Evolutionary conservation across 2,888 invertebrate genomes (phyloP), one percentile per base, ranked within the genome.

Genomic region (Chironomus riparius): DNA sequence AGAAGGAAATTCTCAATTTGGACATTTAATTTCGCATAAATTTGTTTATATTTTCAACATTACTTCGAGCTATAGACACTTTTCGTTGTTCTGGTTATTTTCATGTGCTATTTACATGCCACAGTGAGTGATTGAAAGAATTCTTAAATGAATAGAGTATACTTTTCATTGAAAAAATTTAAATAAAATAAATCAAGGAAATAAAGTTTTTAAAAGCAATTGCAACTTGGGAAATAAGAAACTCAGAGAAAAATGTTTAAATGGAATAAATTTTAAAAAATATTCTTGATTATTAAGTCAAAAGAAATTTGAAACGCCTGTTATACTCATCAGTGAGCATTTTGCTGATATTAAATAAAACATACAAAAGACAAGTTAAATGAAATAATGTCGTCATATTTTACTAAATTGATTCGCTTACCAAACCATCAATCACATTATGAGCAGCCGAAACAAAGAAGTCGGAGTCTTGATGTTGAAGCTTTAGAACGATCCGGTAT

Each of bases 391-490:
- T 69, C 50, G 24, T 71, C 76, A 18, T 76, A 76, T 50, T 70
- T 76, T n/a, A 82, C 82, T 79, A 84, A 84, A 83, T 81, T 84
- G 28, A 82, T 81, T 77, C 24, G 70, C 82, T 83, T 75, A 80
- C 81, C 77, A 79, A 62, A 38, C 2, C 38, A 61, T 18, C 21
- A 47, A 18, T 10, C 47, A 4, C 74, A 68, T 5, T 28, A n/a
- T 22, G 38, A 61, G 5, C 50, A 22, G 78, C 79, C n/a, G 79
- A 80, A 81, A 50, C 82, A 82, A 47, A 82, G 84, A 76, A 83
- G 83, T 78, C 83, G 83, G 75, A 84, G 84, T 21, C 79, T 84
- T 38, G 84, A 84, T 79, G 83, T 84, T 69, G 83, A 84, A 77
- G 81, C 84, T 3, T 77, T 84, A 74, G 83, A 84, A 72, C 80